phyloP scores from a whole-genome alignment of 2,113 vertebrate species.

The Craseonycteris thonglongyai region DNA sequence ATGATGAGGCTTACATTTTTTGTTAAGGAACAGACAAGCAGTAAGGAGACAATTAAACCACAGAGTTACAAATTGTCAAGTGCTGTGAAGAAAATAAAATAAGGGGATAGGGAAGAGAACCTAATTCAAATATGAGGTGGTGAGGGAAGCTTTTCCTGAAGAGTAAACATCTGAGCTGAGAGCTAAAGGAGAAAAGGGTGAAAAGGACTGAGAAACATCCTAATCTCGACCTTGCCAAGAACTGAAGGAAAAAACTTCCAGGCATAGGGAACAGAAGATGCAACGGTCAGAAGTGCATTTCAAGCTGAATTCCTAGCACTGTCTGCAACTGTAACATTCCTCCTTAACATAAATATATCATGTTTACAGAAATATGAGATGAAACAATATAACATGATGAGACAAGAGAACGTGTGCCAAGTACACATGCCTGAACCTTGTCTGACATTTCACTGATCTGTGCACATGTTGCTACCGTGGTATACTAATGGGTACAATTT shows the following conservation, averaged over 20 bases:
- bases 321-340: neutral
- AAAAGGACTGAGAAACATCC: neutral
- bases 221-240: neutral
- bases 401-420: neutral
- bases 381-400: neutral
- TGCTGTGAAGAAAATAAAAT: neutral
- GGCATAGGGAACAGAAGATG: neutral
- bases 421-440: neutral
- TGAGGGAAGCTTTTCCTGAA: neutral
- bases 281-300: neutral
- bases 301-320: neutral
- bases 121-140: neutral
- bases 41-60: neutral
- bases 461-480: neutral
- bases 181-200: neutral
- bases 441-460: neutral
- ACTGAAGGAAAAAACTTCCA: neutral
- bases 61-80: neutral
- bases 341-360: neutral
- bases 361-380: neutral
- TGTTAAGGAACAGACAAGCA: neutral
- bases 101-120: neutral
- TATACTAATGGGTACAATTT: neutral
- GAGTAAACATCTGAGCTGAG: neutral
- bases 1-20: constrained; percentile 13